Evolutionary conservation across 1,140 invertebrate genomes (phyloP), one percentile per base, ranked within the genome.

Genomic region (Atta cephalotes): DNA sequence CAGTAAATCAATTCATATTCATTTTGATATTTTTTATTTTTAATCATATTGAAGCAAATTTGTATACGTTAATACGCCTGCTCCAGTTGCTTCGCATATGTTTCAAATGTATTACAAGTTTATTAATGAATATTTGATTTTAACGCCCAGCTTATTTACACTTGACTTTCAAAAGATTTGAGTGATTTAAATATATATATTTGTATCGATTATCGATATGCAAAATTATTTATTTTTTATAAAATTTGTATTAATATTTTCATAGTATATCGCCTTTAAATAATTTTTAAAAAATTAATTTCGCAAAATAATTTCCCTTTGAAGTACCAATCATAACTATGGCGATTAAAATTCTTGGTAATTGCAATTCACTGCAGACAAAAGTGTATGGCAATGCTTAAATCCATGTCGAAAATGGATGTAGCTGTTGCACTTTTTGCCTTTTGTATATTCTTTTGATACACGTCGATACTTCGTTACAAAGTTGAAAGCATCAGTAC

Each of bases 91-190:
- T 62, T 60, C 28, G 39, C n/a, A 31, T 62, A 72, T 31, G 28
- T 45, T 70, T 79, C 49, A 5, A 35, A n/a, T 70, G 56, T 58
- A 58, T 70, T 84, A 39, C 25, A 76, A 76, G 14, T 84, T 49
- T 51, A 72, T 49, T 45, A 49, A 14, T 35, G 56, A 76, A 84
- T 76, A 84, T 84, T 74, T 76, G 39, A 84, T 39, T 62, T 76
- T 76, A 51, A 76, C 53, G 9, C 45, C 25, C n/a, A 71, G 7
- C 35, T 76, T 84, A 76, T 76, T 76, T 76, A 2, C 25, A 18
- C 7, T 21, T 12, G 3, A 31, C 12, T 56, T 45, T 25, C 16
- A 39, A 35, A 14, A 84, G 58, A 0, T 53, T 76, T 6, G 21
- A 62, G 31, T 51, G 16, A 49, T 28, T 35, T 28, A 76, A 84